Conservation (phyloP, 2,113 vertebrate species). For the Psophia crepitans region DNA sequence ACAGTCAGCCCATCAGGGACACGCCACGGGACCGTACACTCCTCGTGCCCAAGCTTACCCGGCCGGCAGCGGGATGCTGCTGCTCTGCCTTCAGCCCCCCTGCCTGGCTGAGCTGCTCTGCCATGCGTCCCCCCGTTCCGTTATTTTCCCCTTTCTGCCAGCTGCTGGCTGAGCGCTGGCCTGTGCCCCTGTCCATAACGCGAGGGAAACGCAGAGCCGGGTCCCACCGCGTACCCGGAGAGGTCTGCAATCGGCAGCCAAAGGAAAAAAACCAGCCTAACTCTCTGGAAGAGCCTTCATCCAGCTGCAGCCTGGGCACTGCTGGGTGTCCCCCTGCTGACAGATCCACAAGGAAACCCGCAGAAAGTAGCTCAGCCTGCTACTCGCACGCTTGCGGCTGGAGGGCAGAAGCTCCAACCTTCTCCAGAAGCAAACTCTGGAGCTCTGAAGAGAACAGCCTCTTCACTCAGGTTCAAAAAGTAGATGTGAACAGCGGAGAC, state of each 20-base stretch:
- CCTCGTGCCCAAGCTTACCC: background rate
- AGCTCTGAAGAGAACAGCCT: background rate
- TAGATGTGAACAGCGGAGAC: background rate
- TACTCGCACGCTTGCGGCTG: accelerated
- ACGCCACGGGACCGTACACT: accelerated
- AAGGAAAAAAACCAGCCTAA: background rate
- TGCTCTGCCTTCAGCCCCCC: background rate
- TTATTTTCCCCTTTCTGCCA: background rate
- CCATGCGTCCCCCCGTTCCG: background rate
- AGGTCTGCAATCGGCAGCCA: background rate
- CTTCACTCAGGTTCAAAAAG: accelerated
- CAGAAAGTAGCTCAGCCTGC: background rate
- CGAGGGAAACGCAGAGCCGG: background rate
- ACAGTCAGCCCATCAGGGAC: background rate
- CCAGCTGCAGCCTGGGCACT: background rate
- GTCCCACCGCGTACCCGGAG: background rate
- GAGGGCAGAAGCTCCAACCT: background rate
- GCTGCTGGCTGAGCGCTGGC: background rate
- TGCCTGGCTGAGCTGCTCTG: background rate
- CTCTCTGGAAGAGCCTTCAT: background rate
- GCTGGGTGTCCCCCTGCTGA: background rate
- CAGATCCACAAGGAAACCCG: accelerated
- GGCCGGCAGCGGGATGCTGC: background rate
- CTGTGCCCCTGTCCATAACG: background rate
- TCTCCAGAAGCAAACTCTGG: background rate